Evolutionary conservation across 2,888 invertebrate species (phyloP), one percentile per base, ranked within the genome.

Genomic region (Oligia fasciuncula): DNA sequence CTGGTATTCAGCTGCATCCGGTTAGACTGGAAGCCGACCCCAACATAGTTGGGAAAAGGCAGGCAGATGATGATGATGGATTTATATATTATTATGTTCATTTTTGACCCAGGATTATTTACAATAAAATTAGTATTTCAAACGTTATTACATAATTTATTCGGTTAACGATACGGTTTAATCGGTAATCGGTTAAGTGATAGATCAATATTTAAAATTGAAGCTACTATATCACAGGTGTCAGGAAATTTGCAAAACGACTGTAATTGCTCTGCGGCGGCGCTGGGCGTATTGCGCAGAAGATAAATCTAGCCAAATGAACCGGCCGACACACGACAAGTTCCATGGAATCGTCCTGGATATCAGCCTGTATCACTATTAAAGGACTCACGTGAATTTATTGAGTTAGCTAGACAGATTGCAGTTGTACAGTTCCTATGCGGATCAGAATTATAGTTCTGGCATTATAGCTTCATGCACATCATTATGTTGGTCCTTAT

Each of bases 231-330:
- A 62, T 23, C 29, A 65, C 57, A 51, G 71, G 60, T 66, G 77
- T 62, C 74, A 72, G 75, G 35, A 68, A 65, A 71, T 81, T 81
- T 76, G n/a, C 78, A 65, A 77, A 75, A 80, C 76, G 69, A 54
- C 66, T 79, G 67, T 87, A 87, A 87, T 86, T 84, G 83, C 81
- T 79, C 74, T 63, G 76, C 69, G 51, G 75, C 65, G 14, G 67
- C 57, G 17, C 57, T 60, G 67, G 70, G 73, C 81, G 80, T 73
- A 75, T 70, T 79, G 79, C 76, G 67, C 78, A 77, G 19, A 65
- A 77, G 72, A 87, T 88, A 87, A 85, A 87, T 88, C 84, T 83
- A 29, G 66, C 70, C 23, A 82, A 87, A 87, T 84, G 77, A 81
- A 83, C 88, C 70, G 75, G 57, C 73, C 54, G 73, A 82, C 81